phyloP scores from a whole-genome alignment of 2,113 vertebrate species.

The Tupaia tana region DNA sequence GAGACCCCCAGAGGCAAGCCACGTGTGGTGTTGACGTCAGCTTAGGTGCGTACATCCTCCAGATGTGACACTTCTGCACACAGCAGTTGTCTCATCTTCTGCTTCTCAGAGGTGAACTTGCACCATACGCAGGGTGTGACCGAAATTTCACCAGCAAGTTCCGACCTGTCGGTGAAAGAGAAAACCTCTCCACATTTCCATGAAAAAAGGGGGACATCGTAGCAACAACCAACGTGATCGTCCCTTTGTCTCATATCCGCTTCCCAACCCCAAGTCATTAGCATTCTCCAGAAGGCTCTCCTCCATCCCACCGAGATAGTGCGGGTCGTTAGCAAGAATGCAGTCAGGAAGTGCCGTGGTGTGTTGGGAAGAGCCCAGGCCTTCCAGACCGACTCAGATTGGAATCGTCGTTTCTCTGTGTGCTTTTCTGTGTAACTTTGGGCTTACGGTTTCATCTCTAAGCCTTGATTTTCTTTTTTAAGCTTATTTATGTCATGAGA shows the following conservation, averaged over 20 bases:
- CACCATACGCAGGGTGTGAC: not conserved
- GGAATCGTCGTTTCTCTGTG: not conserved
- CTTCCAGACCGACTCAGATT: not conserved
- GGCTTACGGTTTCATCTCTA: not conserved
- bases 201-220: not conserved
- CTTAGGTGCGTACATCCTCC: not conserved
- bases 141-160: slow-evolving; percentile 23
- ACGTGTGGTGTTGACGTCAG: not conserved
- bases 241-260: not conserved
- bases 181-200: slow-evolving; percentile 14
- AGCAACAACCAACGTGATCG: not conserved
- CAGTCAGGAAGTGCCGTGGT: rapidly evolving
- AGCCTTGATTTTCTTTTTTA: not conserved
- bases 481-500: no score
- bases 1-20: not conserved
- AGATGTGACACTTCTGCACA: not conserved
- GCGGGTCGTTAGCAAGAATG: not conserved
- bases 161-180: not conserved
- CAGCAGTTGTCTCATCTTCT: not conserved
- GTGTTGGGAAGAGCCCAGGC: not conserved
- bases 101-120: not conserved
- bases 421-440: not conserved
- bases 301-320: not conserved
- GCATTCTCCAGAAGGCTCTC: not conserved
- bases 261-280: not conserved